Base-by-base conservation (phyloP, 2,888 invertebrate species). In the Calliopum simillimum region DNA sequence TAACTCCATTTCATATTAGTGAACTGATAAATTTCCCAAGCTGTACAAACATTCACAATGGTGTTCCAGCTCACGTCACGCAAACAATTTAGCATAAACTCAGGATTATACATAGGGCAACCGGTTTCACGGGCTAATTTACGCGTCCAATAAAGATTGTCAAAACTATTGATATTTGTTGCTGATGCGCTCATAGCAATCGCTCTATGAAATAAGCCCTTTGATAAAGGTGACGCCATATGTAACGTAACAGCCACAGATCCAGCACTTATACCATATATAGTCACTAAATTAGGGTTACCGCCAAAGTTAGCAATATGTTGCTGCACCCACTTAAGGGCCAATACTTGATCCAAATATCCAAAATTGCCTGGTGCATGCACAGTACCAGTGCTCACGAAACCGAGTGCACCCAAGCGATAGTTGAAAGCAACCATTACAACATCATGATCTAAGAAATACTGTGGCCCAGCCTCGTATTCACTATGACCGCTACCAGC, bases 231-330 rank as follows among this genome's bases (percentile, higher is more conserved):
- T 0, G 92, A 92, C 1, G 88, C 87, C 84, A 90, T 82, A 61
- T 88, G 88, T 55, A 88, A 78, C 56, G 86, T 82, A 2, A 88
- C 87, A 5, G 88, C 87, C 76, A 83, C 84, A 1, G 87, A 81
- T 0, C 89, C 89, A 0, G 88, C 87, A 76, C 88, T 88, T 79
- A 89, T 88, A 0, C 93, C 93, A 0, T 88, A 78, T 13, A 92
- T 84, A 0, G 92, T 92, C 0, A 93, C 90, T 2, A 81, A 79
- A 47, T 88, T 80, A 0, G 90, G 89, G 82, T 92, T 88, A 1
- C 92, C 93, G 0, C 92, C 92, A 77, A 92, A 93, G 0, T 87
- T 79, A 0, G 82, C 86, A 61, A 92, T 91, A 79, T 92, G 90
- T 13, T 88, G 81, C 73, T 88, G 87, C 0, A 92, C 87, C 92